Evolutionary conservation across 2,797 vertebrate genomes (phyloP), one percentile per base, ranked within the genome.

Genomic region (Pseudochromis fuscus): DNA sequence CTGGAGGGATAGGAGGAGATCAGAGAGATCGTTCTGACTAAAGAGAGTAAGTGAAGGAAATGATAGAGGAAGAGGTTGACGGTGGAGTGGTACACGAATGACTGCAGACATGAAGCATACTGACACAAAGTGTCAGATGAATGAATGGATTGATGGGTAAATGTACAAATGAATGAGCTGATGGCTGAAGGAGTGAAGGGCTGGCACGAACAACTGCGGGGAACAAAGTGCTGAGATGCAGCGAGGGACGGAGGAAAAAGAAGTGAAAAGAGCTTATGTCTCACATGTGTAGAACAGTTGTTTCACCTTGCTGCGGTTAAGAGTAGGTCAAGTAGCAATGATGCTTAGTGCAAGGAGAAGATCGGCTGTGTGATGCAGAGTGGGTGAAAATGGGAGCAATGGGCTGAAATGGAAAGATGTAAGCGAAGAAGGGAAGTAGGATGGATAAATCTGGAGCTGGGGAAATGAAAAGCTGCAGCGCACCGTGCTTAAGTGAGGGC

Each of bases 241-340:
- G 13, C 15, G 48, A 59, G 46, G 40, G 12, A 33, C 31, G 16
- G 40, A 13, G 46, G 12, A 15, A 46, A 52, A 53, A 64, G n/a
- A 52, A 42, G 67, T 25, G 59, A 56, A 71, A 83, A 69, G 67
- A 76, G 69, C 67, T 77, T 19, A 67, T 81, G 81, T 81, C 71
- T 72, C 68, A 72, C 68, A 78, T 63, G 72, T 85, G 83, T 85
- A 57, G 59, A 69, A 65, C 79, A 82, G 82, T 82, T 86, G 85
- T 85, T 89, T 80, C 81, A 84, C 83, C 83, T 86, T 81, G 66
- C 70, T 69, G 56, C 28, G 31, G 75, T 85, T 79, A 79, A 86
- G 85, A 88, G 81, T 66, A 74, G 87, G 86, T 91, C 91, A 85
- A 88, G 82, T 81, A 75, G 74, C 79, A 81, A 37, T 75, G 80